These are phyloP conservation scores for Tenthredo mesomela DNA, from an alignment of 2,888 invertebrate species.

Conservation along the genomic window DNA sequence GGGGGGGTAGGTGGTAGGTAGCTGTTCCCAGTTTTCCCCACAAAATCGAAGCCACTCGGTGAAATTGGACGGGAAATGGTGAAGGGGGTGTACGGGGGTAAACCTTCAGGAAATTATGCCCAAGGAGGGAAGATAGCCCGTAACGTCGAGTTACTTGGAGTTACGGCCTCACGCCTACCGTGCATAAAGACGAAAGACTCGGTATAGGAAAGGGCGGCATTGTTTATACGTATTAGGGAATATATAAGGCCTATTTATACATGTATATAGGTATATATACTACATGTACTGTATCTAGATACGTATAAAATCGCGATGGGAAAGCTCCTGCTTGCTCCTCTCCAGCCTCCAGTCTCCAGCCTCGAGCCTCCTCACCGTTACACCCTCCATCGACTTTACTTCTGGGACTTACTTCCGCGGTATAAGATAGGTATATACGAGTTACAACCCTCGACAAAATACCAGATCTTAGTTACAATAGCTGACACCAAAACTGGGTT, in stretches of 20 bases:
- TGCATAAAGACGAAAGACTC: not conserved
- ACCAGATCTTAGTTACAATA: not conserved
- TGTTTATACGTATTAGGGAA: conserved; percentile 37
- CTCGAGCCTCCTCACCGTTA: not conserved
- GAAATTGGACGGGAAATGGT: conserved; percentile 32
- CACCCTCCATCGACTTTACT: not conserved
- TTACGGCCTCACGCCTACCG: conserved; percentile 38
- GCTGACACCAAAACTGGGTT: not conserved
- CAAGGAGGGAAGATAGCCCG: conserved; percentile 30
- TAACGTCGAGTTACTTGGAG: conserved; percentile 38
- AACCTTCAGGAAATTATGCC: conserved; percentile 30
- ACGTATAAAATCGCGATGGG: not conserved
- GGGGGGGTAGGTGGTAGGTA: not conserved
- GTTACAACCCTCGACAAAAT: not conserved
- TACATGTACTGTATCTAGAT: not conserved
- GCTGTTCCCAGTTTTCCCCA: conserved; percentile 10
- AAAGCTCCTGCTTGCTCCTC: not conserved
- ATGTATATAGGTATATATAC: not conserved
- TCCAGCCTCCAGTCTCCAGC: too few relatives aligned
- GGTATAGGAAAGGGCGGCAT: conserved; percentile 1
- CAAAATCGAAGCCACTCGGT: conserved; percentile 49
- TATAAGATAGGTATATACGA: not conserved
- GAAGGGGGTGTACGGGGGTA: not conserved
- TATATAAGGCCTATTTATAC: conserved; percentile 37
- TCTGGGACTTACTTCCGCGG: not conserved